phyloP scores from a whole-genome alignment of 2,888 invertebrate species.

The Lordiphosa fenestrarum region DNA sequence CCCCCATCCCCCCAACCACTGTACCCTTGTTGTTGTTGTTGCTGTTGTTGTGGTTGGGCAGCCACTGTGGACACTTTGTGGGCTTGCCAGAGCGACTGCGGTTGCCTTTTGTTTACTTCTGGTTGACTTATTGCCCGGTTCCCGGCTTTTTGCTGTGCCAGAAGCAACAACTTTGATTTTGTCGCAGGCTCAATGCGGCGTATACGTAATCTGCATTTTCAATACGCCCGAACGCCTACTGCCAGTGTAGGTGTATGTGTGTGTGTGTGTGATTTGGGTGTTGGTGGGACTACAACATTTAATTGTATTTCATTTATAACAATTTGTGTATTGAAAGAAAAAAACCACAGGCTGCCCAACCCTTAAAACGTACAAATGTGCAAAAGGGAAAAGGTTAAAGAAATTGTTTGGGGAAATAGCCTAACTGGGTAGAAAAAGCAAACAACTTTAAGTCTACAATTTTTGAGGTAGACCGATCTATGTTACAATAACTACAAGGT shows the following conservation, averaged over 20 bases:
- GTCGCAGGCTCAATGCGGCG: constrained; percentile 41
- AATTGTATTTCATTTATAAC: constrained; percentile 74
- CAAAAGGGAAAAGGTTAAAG: background rate
- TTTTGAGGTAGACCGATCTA: too few species aligned
- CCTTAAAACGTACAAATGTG: background rate
- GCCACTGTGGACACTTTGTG: constrained; percentile 64
- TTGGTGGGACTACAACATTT: constrained; percentile 48
- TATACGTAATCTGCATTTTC: constrained; percentile 64
- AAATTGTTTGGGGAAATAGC: too few species aligned
- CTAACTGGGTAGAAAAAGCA: too few species aligned
- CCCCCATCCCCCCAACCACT: constrained; percentile 11
- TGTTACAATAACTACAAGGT: too few species aligned
- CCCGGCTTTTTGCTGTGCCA: constrained; percentile 1
- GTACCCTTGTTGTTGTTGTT: constrained; percentile 5
- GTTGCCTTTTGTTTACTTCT: constrained; percentile 63
- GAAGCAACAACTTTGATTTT: constrained; percentile 50
- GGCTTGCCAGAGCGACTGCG: constrained; percentile 46
- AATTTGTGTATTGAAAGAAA: constrained; percentile 45
- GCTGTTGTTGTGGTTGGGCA: constrained; percentile 39
- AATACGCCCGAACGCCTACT: constrained; percentile 11
- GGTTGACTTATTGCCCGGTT: constrained; percentile 61
- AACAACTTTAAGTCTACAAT: too few species aligned
- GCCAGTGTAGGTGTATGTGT: background rate
- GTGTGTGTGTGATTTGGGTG: background rate
- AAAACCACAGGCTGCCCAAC: constrained; percentile 1